Base-by-base conservation (phyloP, 2,888 invertebrate genomes). In the Pilophorus perplexus region DNA sequence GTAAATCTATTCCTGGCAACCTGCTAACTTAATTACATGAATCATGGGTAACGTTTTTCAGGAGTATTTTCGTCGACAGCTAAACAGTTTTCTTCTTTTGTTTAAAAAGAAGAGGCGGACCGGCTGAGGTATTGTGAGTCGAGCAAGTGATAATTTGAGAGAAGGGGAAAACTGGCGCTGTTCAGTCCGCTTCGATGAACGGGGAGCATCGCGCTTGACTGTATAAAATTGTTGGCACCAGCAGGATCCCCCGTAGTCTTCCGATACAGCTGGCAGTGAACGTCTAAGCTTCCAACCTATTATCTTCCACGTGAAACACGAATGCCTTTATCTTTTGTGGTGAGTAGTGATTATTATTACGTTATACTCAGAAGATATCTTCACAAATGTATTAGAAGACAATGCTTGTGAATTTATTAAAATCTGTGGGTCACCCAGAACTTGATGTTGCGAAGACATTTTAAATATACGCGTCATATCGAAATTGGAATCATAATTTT, bases 271-370 rank as follows among this genome's bases (percentile, higher is more conserved):
- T 18, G 5, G 20, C 10, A 44, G 18, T 14, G 22, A 18, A 12
- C 5, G 20, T 20, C 16, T 42, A 16, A 2, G 18, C 8, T 42
- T 20, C 6, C 16, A 42, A 42, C 6, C 10, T 10, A 12, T 20
- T 20, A 42, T 20, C 14, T 20, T 23, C 23, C 22, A 25, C 10
- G n/a, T 23, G 4, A 46, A 46, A 22, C 23, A 46, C 46, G 46
- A 46, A 46, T 46, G 46, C 46, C 46, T 46, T 23, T 46, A 46
- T 25, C 25, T 22, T 25, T 46, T 23, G n/a, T 46, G 46, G 46
- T 46, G 25, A 46, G 23, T 46, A 23, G 23, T 6, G 5, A 18
- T 38, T 14, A 38, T 6, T 3, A 38, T 12, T 14, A 14, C 6
- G 3, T 14, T 38, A 6, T 38, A 38, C n/a, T n/a, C n/a, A n/a